These are phyloP conservation scores for Drosophila lacteicornis DNA, from an alignment of 1,140 invertebrate genomes.

Conservation along the genomic window DNA sequence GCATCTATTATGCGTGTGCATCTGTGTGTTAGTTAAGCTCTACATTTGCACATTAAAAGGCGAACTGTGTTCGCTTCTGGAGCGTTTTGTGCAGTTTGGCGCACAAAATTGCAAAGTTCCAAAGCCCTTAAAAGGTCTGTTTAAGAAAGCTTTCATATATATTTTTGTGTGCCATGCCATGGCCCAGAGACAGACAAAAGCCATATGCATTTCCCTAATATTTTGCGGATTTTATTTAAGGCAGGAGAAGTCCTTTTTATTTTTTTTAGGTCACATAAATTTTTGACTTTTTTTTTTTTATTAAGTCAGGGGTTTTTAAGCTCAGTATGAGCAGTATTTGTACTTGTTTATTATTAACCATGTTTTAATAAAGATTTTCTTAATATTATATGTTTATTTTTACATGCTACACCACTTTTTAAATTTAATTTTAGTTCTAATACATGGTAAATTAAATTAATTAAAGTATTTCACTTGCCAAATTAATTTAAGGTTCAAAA, in stretches of 20 bases:
- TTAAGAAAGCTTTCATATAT: conserved; percentile 36
- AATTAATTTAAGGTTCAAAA: no score
- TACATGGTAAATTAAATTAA: background rate
- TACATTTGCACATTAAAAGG: conserved; percentile 82
- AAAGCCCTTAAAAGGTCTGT: conserved; percentile 71
- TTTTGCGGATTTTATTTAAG: conserved; percentile 30
- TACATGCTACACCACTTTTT: background rate
- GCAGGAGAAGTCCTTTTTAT: background rate
- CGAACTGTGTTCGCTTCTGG: conserved; percentile 67
- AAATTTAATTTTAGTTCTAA: no score
- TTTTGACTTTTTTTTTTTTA: background rate
- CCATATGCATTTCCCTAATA: conserved; percentile 27
- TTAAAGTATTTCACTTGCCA: background rate
- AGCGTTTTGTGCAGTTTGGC: conserved; percentile 59
- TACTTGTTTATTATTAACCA: background rate
- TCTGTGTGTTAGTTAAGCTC: conserved; percentile 71
- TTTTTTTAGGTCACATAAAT: background rate
- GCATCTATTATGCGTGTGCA: conserved; percentile 76
- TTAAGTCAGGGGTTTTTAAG: background rate
- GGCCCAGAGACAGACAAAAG: conserved; percentile 17
- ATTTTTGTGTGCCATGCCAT: background rate
- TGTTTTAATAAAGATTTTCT: background rate
- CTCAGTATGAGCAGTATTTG: background rate
- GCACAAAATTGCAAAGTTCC: conserved; percentile 52
- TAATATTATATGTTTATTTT: background rate